phyloP scores from a whole-genome alignment of 1,140 invertebrate species.

The Euglossa dilemma region DNA sequence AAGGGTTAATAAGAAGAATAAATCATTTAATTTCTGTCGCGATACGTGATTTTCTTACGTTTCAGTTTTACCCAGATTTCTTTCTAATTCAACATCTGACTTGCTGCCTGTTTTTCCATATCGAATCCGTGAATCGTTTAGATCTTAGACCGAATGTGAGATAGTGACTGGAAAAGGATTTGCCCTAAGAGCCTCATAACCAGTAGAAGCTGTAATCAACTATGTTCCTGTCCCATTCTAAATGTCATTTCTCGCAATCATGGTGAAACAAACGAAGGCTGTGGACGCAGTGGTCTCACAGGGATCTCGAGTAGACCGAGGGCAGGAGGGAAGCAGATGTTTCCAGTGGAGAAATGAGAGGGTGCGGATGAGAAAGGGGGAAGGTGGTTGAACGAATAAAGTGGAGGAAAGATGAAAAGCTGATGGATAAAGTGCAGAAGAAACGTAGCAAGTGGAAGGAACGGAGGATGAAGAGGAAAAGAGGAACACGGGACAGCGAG shows the following conservation, averaged over 20 bases:
- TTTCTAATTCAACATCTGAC: no score
- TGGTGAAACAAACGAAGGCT: neutral
- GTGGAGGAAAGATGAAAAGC: neutral
- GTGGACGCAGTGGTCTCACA: neutral
- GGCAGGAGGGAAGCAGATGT: no score
- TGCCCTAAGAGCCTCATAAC: no score
- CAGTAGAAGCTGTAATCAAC: neutral
- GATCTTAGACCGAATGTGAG: no score
- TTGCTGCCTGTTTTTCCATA: no score
- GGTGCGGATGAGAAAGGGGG: neutral
- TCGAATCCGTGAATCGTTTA: no score
- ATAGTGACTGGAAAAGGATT: no score
- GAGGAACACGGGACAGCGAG: neutral
- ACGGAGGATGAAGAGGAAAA: neutral
- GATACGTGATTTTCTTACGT: no score
- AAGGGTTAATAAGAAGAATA: no score
- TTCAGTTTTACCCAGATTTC: no score
- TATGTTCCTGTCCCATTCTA: neutral
- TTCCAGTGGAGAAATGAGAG: neutral
- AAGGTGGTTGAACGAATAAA: neutral
- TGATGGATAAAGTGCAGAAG: neutral
- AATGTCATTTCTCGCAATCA: neutral
- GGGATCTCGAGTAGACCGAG: no score
- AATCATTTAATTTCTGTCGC: no score
- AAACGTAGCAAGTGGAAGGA: neutral